Conservation (phyloP, 1,140 invertebrate genomes). For the Pygmarrhopalites habei region DNA sequence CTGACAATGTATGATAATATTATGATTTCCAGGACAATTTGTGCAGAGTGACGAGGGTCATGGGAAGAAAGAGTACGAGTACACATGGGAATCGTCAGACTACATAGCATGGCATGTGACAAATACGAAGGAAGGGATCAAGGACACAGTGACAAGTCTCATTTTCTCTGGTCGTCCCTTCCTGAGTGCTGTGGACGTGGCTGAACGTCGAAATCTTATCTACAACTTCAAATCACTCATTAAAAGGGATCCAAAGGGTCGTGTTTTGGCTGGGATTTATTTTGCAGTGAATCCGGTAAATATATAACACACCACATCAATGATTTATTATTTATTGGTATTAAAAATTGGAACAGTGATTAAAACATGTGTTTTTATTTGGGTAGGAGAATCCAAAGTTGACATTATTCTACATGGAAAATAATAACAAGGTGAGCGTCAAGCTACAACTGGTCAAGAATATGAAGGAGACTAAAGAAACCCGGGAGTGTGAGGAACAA, state of each 20-base stretch:
- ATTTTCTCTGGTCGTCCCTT: slow-evolving; percentile 71
- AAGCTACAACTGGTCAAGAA: slow-evolving; percentile 27
- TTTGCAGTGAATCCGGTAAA: slow-evolving; percentile 51
- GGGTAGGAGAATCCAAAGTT: too few relatives aligned
- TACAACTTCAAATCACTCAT: slow-evolving; percentile 79
- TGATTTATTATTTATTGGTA: too few relatives aligned
- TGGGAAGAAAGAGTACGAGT: slow-evolving; percentile 72
- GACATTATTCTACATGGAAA: slow-evolving; percentile 37
- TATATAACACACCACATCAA: too few relatives aligned
- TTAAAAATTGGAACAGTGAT: slow-evolving; percentile 40
- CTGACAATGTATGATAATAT: too few relatives aligned
- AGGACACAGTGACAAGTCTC: slow-evolving; percentile 49
- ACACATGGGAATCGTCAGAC: slow-evolving; percentile 55
- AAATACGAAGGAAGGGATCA: slow-evolving; percentile 36
- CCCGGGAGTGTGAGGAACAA: slow-evolving; percentile 62
- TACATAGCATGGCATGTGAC: slow-evolving; percentile 75
- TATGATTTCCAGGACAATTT: slow-evolving; percentile 60
- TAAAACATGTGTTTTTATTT: not conserved
- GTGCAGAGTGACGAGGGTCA: slow-evolving; percentile 64
- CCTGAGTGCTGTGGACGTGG: slow-evolving; percentile 70
- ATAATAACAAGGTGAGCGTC: slow-evolving; percentile 27
- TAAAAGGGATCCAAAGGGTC: slow-evolving; percentile 68
- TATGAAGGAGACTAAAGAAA: slow-evolving; percentile 48
- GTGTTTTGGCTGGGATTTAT: slow-evolving; percentile 72
- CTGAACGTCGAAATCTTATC: slow-evolving; percentile 77